Evolutionary conservation across 2,113 vertebrate genomes (phyloP).

Genomic region (Holacanthus passer): DNA sequence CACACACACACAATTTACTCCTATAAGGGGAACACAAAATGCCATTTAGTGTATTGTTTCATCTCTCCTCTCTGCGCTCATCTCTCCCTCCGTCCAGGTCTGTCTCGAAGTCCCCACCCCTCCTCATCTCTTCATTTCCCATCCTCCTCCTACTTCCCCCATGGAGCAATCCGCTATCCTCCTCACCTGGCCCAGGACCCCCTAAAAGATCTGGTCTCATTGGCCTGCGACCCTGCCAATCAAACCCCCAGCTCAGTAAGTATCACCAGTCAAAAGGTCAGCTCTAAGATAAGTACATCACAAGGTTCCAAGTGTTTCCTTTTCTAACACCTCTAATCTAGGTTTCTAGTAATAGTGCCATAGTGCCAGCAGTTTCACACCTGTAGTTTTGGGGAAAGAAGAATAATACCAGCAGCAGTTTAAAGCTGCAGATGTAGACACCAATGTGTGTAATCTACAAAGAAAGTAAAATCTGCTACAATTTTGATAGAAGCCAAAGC

Average conservation of each 20-base stretch:
- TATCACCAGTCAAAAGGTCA: neutral
- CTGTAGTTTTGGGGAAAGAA: no score
- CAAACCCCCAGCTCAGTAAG: slow-evolving; percentile 95
- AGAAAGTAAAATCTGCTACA: no score
- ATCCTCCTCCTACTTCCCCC: slow-evolving; percentile 93
- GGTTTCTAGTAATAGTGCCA: neutral
- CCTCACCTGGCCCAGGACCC: slow-evolving; percentile 97
- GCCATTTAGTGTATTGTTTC: neutral
- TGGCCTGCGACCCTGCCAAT: slow-evolving; percentile 96
- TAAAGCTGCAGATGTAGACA: no score
- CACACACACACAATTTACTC: neutral
- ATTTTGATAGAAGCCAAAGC: no score
- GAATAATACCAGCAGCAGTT: no score
- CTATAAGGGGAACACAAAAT: neutral
- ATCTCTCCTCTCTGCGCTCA: neutral
- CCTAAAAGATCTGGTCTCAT: slow-evolving; percentile 95
- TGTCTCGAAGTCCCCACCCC: slow-evolving; percentile 93
- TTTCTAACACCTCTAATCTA: neutral
- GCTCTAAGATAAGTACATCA: neutral
- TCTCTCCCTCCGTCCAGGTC: slow-evolving; percentile 78
- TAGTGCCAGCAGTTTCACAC: neutral
- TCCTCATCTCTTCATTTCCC: slow-evolving; percentile 96
- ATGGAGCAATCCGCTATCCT: slow-evolving; percentile 96
- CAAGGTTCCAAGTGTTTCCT: neutral
- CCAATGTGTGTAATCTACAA: no score